Conservation (phyloP, 30 jellyfish, hydroid and myxozoan genomes). For the Cassiopea xamachana region DNA sequence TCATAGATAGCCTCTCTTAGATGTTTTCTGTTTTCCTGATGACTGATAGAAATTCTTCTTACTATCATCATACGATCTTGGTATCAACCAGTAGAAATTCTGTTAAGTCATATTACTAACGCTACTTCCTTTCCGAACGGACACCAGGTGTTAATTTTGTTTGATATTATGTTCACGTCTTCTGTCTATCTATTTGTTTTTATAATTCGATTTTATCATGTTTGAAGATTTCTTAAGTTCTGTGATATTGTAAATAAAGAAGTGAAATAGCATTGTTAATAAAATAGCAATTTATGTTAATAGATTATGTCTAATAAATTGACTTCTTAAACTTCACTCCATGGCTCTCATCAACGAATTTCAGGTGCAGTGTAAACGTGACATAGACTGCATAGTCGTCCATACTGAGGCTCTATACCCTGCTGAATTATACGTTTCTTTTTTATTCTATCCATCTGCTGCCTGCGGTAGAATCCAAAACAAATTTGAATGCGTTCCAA, state of each 20-base stretch:
- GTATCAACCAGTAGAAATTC: not conserved
- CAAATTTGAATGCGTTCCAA: too few relatives aligned
- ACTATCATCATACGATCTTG: not conserved
- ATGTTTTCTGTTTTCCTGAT: too few relatives aligned
- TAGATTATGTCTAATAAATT: not conserved
- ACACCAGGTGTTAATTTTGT: not conserved
- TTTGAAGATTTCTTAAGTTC: not conserved
- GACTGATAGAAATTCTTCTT: not conserved
- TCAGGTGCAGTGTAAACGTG: too few relatives aligned
- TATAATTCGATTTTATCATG: not conserved
- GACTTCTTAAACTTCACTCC: too few relatives aligned
- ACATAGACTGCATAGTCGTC: too few relatives aligned
- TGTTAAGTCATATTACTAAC: not conserved
- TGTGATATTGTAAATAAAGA: not conserved
- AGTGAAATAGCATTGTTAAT: not conserved
- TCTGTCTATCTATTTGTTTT: not conserved
- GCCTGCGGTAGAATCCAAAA: too few relatives aligned
- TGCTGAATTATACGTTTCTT: too few relatives aligned
- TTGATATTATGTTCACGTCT: not conserved
- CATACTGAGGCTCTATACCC: too few relatives aligned
- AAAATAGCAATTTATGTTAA: not conserved
- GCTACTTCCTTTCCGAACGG: not conserved
- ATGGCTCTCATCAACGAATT: too few relatives aligned
- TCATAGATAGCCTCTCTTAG: not conserved
- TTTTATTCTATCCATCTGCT: too few relatives aligned